phyloP scores from a whole-genome alignment of 2,797 vertebrate species.

The Protonibea diacanthus region DNA sequence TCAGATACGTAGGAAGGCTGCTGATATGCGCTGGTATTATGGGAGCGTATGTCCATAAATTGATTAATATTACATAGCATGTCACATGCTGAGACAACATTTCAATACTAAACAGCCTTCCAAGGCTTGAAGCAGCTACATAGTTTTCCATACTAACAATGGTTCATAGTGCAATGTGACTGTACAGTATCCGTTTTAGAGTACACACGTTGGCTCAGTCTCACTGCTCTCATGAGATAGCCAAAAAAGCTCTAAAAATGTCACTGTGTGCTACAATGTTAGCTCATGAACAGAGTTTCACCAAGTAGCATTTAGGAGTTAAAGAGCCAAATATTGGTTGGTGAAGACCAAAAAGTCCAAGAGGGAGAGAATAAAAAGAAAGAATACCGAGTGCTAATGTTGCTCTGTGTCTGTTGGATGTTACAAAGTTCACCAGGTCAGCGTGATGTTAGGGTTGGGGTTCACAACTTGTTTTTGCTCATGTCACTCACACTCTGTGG shows the following conservation, averaged over 20 bases:
- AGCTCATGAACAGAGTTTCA: neutral
- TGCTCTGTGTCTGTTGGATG: neutral
- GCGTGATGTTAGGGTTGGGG: neutral
- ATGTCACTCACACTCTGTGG: too few relatives aligned
- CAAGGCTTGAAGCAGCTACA: neutral
- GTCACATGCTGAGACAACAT: constrained; percentile 20
- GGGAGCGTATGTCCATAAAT: constrained; percentile 34
- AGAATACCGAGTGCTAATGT: neutral
- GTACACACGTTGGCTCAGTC: neutral
- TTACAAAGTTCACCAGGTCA: neutral
- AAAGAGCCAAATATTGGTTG: constrained; percentile 3
- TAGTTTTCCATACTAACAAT: neutral
- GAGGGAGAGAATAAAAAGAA: neutral
- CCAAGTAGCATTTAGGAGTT: neutral
- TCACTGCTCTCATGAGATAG: neutral
- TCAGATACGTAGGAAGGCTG: constrained; percentile 23
- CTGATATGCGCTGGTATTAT: constrained; percentile 26
- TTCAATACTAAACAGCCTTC: constrained; percentile 40
- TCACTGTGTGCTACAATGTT: neutral
- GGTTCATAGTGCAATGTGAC: neutral
- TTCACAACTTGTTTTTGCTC: neutral
- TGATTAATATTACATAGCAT: constrained; percentile 22
- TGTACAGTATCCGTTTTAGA: too few relatives aligned
- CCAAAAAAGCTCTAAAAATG: neutral
- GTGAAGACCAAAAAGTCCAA: constrained; percentile 11